Percentiles rank a stretch among this genome's conserved stretches.
Conservation (phyloP, 1,140 invertebrate species). For the Harpegnathos saltator region DNA sequence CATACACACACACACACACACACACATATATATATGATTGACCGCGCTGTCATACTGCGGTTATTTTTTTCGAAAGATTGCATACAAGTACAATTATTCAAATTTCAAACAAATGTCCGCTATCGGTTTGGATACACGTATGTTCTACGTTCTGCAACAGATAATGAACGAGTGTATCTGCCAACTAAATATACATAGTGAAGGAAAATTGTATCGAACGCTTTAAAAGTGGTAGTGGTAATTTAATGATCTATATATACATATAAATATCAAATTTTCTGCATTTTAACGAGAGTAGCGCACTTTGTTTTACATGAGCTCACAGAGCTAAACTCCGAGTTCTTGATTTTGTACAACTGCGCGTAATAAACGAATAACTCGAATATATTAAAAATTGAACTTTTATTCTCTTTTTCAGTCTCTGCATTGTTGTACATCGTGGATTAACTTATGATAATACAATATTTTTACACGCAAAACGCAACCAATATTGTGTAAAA, state of each 20-base stretch:
- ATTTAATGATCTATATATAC: conserved; percentile 25
- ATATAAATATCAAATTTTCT: conserved; percentile 45
- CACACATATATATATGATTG: too few relatives aligned
- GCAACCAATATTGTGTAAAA: conserved; percentile 14
- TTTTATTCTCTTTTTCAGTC: conserved; percentile 68
- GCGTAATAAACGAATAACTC: conserved; percentile 51
- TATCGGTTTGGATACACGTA: background rate
- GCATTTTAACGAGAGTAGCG: conserved; percentile 15
- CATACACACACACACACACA: too few relatives aligned
- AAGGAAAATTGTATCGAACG: conserved; percentile 44
- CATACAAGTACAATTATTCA: conserved; percentile 18
- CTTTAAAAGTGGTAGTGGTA: conserved; percentile 41
- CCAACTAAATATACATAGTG: conserved; percentile 38
- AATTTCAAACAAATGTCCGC: background rate
- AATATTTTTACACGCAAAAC: conserved; percentile 46
- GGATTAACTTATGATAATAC: conserved; percentile 49
- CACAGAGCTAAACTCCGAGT: background rate
- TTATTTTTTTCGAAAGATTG: conserved; percentile 24
- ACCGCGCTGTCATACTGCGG: conserved; percentile 9
- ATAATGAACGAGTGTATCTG: conserved; percentile 42
- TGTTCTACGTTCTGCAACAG: conserved; percentile 1
- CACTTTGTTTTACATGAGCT: conserved; percentile 17
- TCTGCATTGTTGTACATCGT: conserved; percentile 56
- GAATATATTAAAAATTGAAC: conserved; percentile 61
- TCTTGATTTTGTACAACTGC: conserved; percentile 48